These are phyloP conservation scores for Akabosia matsudoensis DNA, from an alignment of 1,140 invertebrate genomes.

Conservation along the genomic window DNA sequence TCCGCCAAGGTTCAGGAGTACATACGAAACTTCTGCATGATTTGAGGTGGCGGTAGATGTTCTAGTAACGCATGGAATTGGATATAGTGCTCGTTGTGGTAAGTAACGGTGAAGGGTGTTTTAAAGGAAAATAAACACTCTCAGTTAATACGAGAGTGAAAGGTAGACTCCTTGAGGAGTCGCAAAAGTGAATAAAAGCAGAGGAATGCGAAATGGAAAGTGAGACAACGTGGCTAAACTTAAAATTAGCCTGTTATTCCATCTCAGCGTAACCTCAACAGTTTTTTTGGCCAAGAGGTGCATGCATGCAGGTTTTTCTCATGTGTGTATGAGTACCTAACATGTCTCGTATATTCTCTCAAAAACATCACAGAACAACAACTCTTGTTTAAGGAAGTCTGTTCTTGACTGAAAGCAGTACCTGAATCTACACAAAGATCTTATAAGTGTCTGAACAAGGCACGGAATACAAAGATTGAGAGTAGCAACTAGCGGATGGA, in stretches of 20 bases:
- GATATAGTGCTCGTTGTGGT: neutral
- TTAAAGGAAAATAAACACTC: neutral
- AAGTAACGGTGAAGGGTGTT: neutral
- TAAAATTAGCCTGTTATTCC: neutral
- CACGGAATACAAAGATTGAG: too few relatives aligned
- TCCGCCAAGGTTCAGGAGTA: too few relatives aligned
- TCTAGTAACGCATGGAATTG: neutral
- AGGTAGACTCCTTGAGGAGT: neutral
- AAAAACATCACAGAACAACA: too few relatives aligned
- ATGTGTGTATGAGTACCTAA: too few relatives aligned
- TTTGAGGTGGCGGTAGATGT: neutral
- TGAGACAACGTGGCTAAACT: slow-evolving; percentile 21
- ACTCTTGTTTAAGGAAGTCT: neutral
- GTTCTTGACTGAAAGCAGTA: neutral
- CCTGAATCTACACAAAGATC: neutral
- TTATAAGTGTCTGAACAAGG: neutral
- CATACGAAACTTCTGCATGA: too few relatives aligned
- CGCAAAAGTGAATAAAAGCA: neutral
- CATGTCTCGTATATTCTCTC: too few relatives aligned
- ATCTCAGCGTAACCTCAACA: too few relatives aligned
- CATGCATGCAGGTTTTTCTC: slow-evolving; percentile 2
- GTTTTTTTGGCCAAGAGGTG: neutral
- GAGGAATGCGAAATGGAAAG: slow-evolving; percentile 5
- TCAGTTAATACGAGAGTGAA: neutral
- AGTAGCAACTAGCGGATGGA: neutral